Conservation (phyloP, 2,888 invertebrate genomes). For the Dasypolia templi region DNA sequence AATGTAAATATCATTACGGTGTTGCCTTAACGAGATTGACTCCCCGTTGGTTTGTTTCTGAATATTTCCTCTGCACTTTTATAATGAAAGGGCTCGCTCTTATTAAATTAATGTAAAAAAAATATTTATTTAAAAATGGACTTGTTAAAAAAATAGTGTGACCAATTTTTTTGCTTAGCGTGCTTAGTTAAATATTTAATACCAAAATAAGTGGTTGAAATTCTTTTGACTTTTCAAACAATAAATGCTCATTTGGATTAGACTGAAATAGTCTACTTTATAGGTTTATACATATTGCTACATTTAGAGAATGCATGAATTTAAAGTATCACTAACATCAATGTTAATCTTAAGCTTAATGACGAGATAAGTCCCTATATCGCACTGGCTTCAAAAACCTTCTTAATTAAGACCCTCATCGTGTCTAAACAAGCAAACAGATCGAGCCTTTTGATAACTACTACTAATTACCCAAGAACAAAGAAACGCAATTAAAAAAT, state of each 20-base stretch:
- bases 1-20: slow-evolving; percentile 84
- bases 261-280: neutral
- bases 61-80: slow-evolving; percentile 69
- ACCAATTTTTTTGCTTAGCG: too few relatives aligned
- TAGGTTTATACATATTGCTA: neutral
- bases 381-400: slow-evolving; percentile 1
- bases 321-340: too few relatives aligned
- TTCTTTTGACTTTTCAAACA: neutral
- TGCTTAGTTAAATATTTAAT: too few relatives aligned
- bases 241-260: neutral
- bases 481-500: slow-evolving; percentile 51
- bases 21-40: slow-evolving; percentile 81
- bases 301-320: neutral
- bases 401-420: slow-evolving; percentile 23
- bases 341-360: neutral
- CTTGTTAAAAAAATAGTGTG: too few relatives aligned
- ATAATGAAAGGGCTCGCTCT: slow-evolving; percentile 56
- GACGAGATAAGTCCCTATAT: neutral
- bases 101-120: slow-evolving; percentile 58
- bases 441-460: slow-evolving; percentile 33
- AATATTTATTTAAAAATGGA: slow-evolving; percentile 51
- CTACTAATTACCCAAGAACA: slow-evolving; percentile 35
- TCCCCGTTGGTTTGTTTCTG: slow-evolving; percentile 77
- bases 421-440: slow-evolving; percentile 30
- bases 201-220: neutral